phyloP scores from a whole-genome alignment of 2,113 vertebrate species.

The Ifrita kowaldi region DNA sequence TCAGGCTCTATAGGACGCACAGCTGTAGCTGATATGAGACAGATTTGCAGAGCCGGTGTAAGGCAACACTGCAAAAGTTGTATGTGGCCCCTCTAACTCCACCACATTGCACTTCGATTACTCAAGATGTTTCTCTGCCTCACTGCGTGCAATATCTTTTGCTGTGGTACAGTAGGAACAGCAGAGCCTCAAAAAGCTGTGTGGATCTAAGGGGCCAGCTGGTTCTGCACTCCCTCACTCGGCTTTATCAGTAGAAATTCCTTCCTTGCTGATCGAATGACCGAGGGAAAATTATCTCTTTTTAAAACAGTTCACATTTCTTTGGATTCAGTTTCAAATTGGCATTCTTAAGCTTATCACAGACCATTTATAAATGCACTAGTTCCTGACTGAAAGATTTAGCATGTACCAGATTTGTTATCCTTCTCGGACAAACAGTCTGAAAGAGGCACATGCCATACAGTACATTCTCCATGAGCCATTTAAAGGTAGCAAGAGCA shows the following conservation, averaged over 20 bases:
- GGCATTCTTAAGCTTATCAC: slow-evolving; percentile 60
- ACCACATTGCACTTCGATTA: neutral
- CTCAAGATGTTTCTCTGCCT: neutral
- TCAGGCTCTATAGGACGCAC: neutral
- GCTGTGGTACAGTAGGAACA: neutral
- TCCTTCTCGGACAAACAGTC: slow-evolving; percentile 47
- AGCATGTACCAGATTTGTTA: slow-evolving; percentile 60
- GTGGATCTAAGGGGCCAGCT: slow-evolving; percentile 19
- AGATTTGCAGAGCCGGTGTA: slow-evolving; percentile 23
- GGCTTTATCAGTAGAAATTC: slow-evolving; percentile 66
- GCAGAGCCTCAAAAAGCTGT: neutral
- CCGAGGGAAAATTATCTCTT: slow-evolving; percentile 60
- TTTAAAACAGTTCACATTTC: slow-evolving; percentile 68
- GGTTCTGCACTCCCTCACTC: slow-evolving; percentile 45
- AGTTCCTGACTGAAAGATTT: slow-evolving; percentile 59
- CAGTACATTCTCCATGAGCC: slow-evolving; percentile 39
- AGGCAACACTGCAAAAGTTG: neutral
- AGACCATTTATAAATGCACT: slow-evolving; percentile 59
- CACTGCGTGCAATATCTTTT: neutral
- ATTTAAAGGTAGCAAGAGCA: slow-evolving; percentile 13
- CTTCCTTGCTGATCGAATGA: slow-evolving; percentile 51
- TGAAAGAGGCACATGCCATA: slow-evolving; percentile 41
- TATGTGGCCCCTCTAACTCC: slow-evolving; percentile 2
- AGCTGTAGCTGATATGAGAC: slow-evolving; percentile 30
- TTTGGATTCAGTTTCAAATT: slow-evolving; percentile 59